Conservation (phyloP, 2,797 vertebrate species). For the Epinephelus malabaricus region DNA sequence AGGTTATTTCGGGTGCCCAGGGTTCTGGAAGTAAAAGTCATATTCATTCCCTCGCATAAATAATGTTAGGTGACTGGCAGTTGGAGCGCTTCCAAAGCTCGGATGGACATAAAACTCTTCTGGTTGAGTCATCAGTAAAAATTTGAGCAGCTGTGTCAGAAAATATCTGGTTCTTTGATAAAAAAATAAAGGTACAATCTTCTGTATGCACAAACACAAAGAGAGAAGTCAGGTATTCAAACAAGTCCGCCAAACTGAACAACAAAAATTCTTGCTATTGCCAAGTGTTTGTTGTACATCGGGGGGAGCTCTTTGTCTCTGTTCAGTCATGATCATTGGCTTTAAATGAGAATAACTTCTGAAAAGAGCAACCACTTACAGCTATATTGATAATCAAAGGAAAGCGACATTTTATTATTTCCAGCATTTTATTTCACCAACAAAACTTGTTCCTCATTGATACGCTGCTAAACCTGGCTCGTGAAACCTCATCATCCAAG, state of each 20-base stretch:
- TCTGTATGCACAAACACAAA: not conserved
- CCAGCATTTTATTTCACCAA: no score
- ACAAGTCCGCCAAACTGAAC: not conserved
- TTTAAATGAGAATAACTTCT: not conserved
- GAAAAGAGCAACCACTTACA: not conserved
- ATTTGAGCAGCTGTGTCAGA: constrained; percentile 12
- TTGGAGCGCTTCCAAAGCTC: constrained; percentile 3
- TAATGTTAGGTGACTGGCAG: constrained; percentile 7
- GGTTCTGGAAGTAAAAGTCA: constrained; percentile 24
- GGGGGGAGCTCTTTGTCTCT: not conserved
- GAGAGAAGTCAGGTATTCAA: not conserved
- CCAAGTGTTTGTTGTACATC: not conserved
- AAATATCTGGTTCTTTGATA: constrained; percentile 18
- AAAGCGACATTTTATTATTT: no score
- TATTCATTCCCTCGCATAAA: constrained; percentile 28
- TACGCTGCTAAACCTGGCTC: no score
- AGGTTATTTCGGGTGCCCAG: constrained; percentile 12
- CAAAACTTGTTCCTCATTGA: no score
- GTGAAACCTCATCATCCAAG: no score
- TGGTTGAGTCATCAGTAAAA: constrained; percentile 10
- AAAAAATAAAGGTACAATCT: not conserved
- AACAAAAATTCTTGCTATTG: no score
- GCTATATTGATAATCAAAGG: no score
- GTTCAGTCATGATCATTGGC: not conserved
- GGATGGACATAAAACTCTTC: not conserved